These are phyloP conservation scores for Patella caerulea DNA, from an alignment of 2,888 invertebrate species.

Conservation along the genomic window DNA sequence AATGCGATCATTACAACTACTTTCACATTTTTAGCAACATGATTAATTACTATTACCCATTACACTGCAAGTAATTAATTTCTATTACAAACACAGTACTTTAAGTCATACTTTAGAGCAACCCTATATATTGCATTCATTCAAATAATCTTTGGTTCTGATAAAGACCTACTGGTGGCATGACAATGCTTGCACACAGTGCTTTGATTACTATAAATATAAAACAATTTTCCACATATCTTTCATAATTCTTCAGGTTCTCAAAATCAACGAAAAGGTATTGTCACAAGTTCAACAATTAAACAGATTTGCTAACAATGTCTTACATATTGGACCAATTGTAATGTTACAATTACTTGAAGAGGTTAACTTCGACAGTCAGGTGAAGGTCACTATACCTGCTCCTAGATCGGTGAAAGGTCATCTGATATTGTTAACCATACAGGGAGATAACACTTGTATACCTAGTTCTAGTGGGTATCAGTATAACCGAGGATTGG, in stretches of 20 bases:
- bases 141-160: no score
- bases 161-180: no score
- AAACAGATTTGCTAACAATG: slow-evolving; percentile 49
- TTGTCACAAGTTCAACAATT: slow-evolving; percentile 28
- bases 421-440: slow-evolving; percentile 60
- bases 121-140: no score
- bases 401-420: slow-evolving; percentile 55
- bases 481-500: slow-evolving; percentile 54
- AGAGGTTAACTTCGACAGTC: slow-evolving; percentile 46
- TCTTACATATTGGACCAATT: slow-evolving; percentile 62
- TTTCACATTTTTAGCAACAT: no score
- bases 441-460: slow-evolving; percentile 65
- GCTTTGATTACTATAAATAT: no score
- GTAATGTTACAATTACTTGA: slow-evolving; percentile 47
- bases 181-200: no score
- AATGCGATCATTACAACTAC: no score
- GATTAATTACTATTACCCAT: no score
- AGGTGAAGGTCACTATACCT: slow-evolving; percentile 63
- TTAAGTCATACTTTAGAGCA: no score
- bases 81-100: no score
- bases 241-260: slow-evolving; percentile 12
- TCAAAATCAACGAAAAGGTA: slow-evolving; percentile 24
- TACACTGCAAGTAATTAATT: no score
- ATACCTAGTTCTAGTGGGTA: slow-evolving; percentile 58
- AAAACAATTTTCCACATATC: no score